phyloP scores from a whole-genome alignment of 2,113 vertebrate species.

The Phaethon lepturus region DNA sequence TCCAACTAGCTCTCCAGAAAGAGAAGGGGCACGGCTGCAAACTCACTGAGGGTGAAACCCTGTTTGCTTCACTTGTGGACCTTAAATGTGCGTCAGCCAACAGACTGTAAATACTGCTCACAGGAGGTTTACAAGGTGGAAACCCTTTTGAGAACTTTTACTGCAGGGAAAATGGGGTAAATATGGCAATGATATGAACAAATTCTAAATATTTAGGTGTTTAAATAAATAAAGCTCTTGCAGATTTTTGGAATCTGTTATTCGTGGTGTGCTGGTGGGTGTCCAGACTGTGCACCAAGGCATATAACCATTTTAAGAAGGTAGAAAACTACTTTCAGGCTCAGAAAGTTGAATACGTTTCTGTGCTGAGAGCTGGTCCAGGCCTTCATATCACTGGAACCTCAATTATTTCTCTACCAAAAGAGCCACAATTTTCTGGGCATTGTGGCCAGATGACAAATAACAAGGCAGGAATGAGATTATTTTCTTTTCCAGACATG shows the following conservation, averaged over 20 bases:
- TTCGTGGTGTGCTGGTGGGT: not conserved
- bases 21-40: not conserved
- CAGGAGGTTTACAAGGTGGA: not conserved
- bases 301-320: not conserved
- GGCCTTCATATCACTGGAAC: accelerated
- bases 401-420: not conserved
- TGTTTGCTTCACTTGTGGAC: not conserved
- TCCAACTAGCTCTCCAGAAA: not conserved
- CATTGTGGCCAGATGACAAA: not conserved
- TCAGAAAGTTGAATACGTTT: not conserved
- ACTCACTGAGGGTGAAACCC: not conserved
- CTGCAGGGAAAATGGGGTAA: not conserved
- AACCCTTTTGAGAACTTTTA: not conserved
- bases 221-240: constrained; percentile 43
- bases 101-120: not conserved
- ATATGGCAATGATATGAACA: not conserved
- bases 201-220: constrained; percentile 46
- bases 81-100: not conserved
- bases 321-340: not conserved
- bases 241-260: constrained; percentile 15
- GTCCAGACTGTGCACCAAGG: not conserved
- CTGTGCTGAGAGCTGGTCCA: not conserved
- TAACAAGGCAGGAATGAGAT: not conserved
- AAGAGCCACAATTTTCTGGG: not conserved
- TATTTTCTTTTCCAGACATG: not conserved